Conservation (phyloP, 2,888 invertebrate genomes). For the Malacosoma neustria region DNA sequence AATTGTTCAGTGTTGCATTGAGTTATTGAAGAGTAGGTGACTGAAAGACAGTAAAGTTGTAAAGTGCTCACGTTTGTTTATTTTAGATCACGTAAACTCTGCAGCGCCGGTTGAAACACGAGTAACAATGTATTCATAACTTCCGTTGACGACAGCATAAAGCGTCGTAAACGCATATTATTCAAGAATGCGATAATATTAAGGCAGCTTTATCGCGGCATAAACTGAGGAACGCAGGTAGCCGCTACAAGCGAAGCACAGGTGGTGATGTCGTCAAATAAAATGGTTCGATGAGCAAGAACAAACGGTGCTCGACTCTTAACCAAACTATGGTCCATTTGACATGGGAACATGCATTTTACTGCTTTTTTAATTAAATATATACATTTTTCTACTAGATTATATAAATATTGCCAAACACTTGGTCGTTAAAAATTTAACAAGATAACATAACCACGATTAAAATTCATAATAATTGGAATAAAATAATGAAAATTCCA, state of each 20-base stretch:
- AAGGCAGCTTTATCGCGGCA: slow-evolving; percentile 32
- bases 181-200: slow-evolving; percentile 40
- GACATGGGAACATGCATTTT: too few relatives aligned
- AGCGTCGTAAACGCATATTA: slow-evolving; percentile 44
- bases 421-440: too few relatives aligned
- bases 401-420: too few relatives aligned
- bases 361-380: too few relatives aligned
- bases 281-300: slow-evolving; percentile 1
- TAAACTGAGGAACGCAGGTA: slow-evolving; percentile 26
- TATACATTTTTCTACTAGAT: too few relatives aligned
- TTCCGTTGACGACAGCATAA: slow-evolving; percentile 37
- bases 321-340: too few relatives aligned
- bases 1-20: too few relatives aligned
- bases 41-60: background rate
- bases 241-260: background rate
- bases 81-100: background rate
- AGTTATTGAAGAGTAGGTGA: too few relatives aligned
- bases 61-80: background rate
- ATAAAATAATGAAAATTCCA: too few relatives aligned
- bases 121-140: slow-evolving; percentile 42
- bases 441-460: too few relatives aligned
- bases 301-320: background rate
- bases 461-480: too few relatives aligned
- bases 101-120: slow-evolving; percentile 27
- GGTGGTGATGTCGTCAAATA: slow-evolving; percentile 8